Evolutionary conservation across 2,797 vertebrate species (phyloP), one percentile per base, ranked within the genome.

Genomic region (Selene dorsalis): DNA sequence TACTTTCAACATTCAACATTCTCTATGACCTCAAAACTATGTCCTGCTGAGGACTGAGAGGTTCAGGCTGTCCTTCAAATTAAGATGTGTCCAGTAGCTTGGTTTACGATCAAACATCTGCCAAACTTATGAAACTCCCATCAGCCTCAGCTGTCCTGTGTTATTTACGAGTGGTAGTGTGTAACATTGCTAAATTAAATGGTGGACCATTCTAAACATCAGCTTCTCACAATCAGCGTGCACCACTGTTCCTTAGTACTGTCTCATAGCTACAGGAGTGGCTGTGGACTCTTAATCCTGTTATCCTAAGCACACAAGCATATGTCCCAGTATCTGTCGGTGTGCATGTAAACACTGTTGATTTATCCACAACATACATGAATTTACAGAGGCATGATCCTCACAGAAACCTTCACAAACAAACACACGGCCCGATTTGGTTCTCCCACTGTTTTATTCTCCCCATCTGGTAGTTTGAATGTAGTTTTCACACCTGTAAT

Each of bases 271-370:
- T 0, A 2, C 9, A 22, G 12, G 59, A 14, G 20, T 41, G 22
- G 2, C 69, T 28, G 43, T 50, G 4, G 48, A 50, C n/a, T 50
- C n/a, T 50, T 22, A 52, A 24, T 52, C n/a, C n/a, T 5, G 48
- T 52, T 24, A 52, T 22, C 20, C 47, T 50, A 20, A 22, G 20
- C 9, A n/a, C 47, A 50, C n/a, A 12, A 11, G 9, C 48, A 24
- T 17, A 66, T 63, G 55, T 47, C 58, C 63, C 50, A 64, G 14
- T 60, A 67, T 66, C 41, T 17, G 24, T 11, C 13, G 4, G 24
- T 47, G 73, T 81, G 75, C 78, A 76, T 53, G 41, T 43, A 4
- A 43, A 16, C 41, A 4, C 28, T 50, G 52, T 62, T 1, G 1
- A 55, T 56, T 50, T 16, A 47, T 59, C 16, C 50, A 63, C 32